These are phyloP conservation scores for Lanistes nyassanus DNA, from an alignment of 1,140 invertebrate genomes.

Conservation along the genomic window DNA sequence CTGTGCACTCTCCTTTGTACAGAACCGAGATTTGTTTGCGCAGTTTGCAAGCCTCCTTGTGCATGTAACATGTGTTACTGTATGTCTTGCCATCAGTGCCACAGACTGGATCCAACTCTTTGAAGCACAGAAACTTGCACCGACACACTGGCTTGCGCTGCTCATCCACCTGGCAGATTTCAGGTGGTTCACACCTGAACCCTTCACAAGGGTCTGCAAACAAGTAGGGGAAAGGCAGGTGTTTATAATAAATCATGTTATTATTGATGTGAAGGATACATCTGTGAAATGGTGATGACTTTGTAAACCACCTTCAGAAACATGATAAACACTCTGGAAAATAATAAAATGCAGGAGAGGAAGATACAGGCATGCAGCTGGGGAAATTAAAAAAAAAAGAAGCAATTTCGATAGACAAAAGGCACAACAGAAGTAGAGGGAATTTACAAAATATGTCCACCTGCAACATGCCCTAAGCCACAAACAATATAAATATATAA, in stretches of 20 bases:
- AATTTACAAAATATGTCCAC: no score
- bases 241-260: background rate
- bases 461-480: no score
- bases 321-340: no score
- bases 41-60: slow-evolving; percentile 55
- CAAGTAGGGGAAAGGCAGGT: slow-evolving; percentile 1
- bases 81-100: slow-evolving; percentile 86
- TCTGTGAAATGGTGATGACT: no score
- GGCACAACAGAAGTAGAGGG: no score
- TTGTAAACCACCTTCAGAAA: no score
- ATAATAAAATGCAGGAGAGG: no score
- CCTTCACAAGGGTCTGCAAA: slow-evolving; percentile 82
- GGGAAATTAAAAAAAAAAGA: no score
- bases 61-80: slow-evolving; percentile 83
- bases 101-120: slow-evolving; percentile 85
- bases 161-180: slow-evolving; percentile 84
- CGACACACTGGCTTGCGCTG: slow-evolving; percentile 81
- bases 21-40: slow-evolving; percentile 48
- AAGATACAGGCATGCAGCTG: no score
- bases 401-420: no score
- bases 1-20: slow-evolving; percentile 46
- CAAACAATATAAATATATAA: no score
- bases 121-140: slow-evolving; percentile 82
- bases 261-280: background rate
- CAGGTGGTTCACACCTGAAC: slow-evolving; percentile 79